phyloP scores from a whole-genome alignment of 2,797 vertebrate species.

The Enteromius radiatus region DNA sequence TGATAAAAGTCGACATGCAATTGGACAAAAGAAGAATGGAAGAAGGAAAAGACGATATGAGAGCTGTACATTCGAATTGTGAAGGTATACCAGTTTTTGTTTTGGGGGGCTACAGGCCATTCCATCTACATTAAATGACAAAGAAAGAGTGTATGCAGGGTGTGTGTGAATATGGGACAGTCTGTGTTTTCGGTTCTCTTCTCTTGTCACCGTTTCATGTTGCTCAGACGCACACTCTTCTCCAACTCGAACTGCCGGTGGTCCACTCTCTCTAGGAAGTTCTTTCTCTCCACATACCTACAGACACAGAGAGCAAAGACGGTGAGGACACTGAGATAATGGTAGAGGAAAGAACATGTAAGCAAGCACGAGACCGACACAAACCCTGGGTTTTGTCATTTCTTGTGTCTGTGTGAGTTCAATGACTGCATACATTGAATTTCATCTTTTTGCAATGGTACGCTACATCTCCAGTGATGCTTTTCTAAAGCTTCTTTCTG shows the following conservation, averaged over 20 bases:
- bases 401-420: slow-evolving; percentile 32
- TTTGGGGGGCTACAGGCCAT: neutral
- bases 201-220: slow-evolving; percentile 88
- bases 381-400: neutral
- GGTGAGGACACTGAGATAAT: neutral
- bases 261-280: slow-evolving; percentile 95
- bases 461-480: slow-evolving; percentile 39
- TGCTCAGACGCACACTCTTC: slow-evolving; percentile 87
- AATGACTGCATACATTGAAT: neutral
- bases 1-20: neutral
- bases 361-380: slow-evolving; percentile 18
- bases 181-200: slow-evolving; percentile 34
- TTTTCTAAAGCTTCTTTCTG: slow-evolving; percentile 17
- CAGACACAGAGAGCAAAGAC: slow-evolving; percentile 25
- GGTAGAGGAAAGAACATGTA: neutral
- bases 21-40: neutral
- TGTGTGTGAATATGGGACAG: slow-evolving; percentile 36
- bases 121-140: neutral
- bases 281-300: slow-evolving; percentile 95
- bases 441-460: slow-evolving; percentile 22
- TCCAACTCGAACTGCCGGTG: slow-evolving; percentile 96
- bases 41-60: too few relatives aligned
- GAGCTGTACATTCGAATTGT: neutral
- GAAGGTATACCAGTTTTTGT: neutral
- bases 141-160: slow-evolving; percentile 13